phyloP scores from a whole-genome alignment of 2,113 vertebrate genomes.

The Tinamus guttatus region DNA sequence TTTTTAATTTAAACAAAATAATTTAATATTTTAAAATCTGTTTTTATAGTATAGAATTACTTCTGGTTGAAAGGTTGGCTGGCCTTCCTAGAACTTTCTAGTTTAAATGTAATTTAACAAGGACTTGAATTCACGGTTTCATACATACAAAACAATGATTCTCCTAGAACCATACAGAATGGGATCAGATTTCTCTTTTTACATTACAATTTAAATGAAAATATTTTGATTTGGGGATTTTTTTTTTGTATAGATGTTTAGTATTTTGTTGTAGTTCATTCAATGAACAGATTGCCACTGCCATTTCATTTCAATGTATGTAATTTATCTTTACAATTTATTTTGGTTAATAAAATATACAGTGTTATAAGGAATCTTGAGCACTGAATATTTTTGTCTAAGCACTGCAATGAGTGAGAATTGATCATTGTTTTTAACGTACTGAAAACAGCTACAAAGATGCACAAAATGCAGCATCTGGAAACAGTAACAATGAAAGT shows the following conservation, averaged over 20 bases:
- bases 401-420: not conserved
- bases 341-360: slow-evolving; percentile 36
- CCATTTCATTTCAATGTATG: not conserved
- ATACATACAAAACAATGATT: not conserved
- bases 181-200: not conserved
- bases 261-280: not conserved
- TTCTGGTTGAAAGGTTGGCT: not conserved
- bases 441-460: not conserved
- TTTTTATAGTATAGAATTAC: not conserved
- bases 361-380: not conserved
- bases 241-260: not conserved
- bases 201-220: not conserved
- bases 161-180: not conserved
- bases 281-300: not conserved
- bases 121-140: not conserved
- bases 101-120: not conserved
- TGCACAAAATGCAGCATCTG: not conserved
- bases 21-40: not conserved
- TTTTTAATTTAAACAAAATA: not conserved
- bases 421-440: not conserved
- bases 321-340: slow-evolving; percentile 14
- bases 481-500: not conserved
- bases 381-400: slow-evolving; percentile 7
- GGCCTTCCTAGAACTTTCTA: not conserved
- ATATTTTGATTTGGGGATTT: not conserved